phyloP scores from a whole-genome alignment of 2,797 vertebrate genomes.

The Serranus cabrilla region DNA sequence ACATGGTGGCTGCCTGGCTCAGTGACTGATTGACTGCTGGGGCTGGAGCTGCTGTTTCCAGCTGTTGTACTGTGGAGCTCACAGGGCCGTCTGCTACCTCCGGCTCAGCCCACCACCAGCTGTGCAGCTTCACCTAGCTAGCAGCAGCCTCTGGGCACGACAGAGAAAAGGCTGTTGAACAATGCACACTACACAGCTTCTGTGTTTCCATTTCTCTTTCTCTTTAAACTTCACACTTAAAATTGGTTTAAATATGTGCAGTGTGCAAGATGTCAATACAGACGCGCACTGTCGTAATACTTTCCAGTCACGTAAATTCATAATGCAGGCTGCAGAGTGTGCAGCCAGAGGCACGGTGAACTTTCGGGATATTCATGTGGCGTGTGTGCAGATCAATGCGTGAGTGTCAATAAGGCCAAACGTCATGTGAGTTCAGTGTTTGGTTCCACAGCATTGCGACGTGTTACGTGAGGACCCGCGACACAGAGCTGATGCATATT shows the following conservation, averaged over 20 bases:
- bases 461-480: constrained; percentile 7
- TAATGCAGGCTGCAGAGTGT: background rate
- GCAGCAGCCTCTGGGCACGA: constrained; percentile 60
- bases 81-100: constrained; percentile 49
- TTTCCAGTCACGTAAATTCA: constrained; percentile 19
- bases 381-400: constrained; percentile 35
- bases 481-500: constrained; percentile 45
- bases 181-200: constrained; percentile 24
- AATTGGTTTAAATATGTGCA: constrained; percentile 7
- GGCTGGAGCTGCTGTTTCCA: constrained; percentile 56
- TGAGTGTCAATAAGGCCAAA: constrained; percentile 34
- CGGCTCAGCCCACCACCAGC: constrained; percentile 68
- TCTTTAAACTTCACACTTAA: constrained; percentile 13
- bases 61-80: constrained; percentile 64
- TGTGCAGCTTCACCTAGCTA: constrained; percentile 62
- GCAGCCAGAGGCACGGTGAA: constrained; percentile 16
- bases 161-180: constrained; percentile 50
- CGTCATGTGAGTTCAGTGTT: constrained; percentile 38
- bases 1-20: constrained; percentile 39
- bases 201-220: background rate
- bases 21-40: constrained; percentile 59
- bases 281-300: background rate
- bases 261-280: background rate
- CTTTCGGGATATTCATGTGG: constrained; percentile 36
- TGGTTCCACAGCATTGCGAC: constrained; percentile 7